Evolutionary conservation across 2,113 vertebrate genomes (phyloP).

Genomic region (Elanus axillaris): DNA sequence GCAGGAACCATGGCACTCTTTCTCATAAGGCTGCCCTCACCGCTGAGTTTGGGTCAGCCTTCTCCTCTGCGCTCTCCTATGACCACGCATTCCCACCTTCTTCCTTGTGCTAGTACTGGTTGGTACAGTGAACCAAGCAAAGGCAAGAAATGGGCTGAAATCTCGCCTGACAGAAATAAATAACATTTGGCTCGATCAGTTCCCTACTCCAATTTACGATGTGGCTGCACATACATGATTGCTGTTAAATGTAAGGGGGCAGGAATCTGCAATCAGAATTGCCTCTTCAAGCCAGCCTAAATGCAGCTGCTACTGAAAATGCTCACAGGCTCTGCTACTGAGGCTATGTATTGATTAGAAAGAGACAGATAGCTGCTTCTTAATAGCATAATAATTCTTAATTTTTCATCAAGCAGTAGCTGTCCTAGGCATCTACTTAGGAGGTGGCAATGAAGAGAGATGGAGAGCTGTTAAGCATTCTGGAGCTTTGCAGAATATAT

Average conservation of each 20-base stretch:
- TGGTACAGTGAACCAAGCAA: accelerated
- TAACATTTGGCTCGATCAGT: neutral
- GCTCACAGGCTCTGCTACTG: neutral
- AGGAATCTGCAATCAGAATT: neutral
- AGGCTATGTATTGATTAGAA: neutral
- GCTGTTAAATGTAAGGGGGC: neutral
- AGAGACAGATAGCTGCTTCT: neutral
- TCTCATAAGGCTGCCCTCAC: neutral
- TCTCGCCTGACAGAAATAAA: neutral
- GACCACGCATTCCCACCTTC: neutral
- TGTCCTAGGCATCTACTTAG: neutral
- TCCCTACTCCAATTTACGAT: neutral
- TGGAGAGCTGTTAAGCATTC: neutral
- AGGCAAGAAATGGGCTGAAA: neutral
- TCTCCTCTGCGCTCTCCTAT: accelerated
- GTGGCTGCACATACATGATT: neutral
- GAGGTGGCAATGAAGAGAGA: neutral
- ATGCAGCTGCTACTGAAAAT: neutral
- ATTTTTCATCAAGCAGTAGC: neutral
- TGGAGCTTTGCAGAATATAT: neutral
- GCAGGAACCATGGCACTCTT: accelerated
- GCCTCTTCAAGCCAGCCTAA: neutral
- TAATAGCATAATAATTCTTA: neutral
- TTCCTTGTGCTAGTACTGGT: neutral
- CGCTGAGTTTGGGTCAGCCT: accelerated